phyloP scores from a whole-genome alignment of 2,797 vertebrate genomes.

The Coccyzus lansbergi region DNA sequence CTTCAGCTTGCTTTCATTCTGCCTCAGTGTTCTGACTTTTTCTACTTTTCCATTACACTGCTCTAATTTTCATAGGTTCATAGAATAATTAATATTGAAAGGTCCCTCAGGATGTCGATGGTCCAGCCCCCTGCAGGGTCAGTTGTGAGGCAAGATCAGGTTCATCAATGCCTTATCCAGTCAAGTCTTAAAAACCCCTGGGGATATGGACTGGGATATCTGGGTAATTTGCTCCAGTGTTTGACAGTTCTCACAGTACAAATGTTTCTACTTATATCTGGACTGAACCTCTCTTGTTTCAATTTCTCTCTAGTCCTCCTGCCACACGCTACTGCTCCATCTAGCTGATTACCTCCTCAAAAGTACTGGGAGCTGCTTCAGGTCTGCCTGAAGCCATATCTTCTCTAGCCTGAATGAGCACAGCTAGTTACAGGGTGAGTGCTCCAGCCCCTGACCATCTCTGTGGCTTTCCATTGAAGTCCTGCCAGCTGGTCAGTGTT shows the following conservation, averaged over 20 bases:
- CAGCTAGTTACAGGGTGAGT: neutral
- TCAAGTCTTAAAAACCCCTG: neutral
- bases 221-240: neutral
- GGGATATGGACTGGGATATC: neutral
- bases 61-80: neutral
- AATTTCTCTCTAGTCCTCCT: neutral
- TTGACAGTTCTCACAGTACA: neutral
- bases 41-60: neutral
- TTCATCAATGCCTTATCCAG: neutral
- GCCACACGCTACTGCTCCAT: neutral
- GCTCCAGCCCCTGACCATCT: neutral
- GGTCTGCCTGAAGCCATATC: neutral
- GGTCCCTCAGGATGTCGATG: neutral
- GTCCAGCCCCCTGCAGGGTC: neutral
- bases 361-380: neutral
- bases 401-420: neutral
- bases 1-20: neutral
- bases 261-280: neutral
- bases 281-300: neutral
- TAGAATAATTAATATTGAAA: neutral
- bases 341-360: neutral
- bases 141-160: neutral
- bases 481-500: neutral
- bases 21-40: neutral
- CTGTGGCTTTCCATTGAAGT: neutral